Base-by-base conservation (phyloP, 1,140 invertebrate species). In the Acyrthosiphon pisum region DNA sequence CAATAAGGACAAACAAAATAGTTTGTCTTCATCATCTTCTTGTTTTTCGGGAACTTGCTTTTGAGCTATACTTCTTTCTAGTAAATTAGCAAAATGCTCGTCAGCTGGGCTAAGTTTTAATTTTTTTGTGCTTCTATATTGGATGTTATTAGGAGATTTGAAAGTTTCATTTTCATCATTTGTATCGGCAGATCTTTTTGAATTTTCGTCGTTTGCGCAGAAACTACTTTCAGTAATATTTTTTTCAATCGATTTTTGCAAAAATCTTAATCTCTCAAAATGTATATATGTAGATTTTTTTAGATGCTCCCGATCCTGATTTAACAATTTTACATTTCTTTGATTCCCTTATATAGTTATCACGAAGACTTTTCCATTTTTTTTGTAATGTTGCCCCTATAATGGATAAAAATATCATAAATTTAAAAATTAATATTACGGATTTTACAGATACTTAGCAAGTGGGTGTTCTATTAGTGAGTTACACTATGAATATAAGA, bases 361-460 rank as follows among this genome's bases (percentile, higher is more conserved):
- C 26, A 84, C 46, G 50, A 60, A 93, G 83, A 93, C 53, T 56
- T 56, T 81, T 84, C 30, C 87, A 84, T 84, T 93, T 83, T 56
- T 48, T 44, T 44, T 93, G 50, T 87, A 88, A 48, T 53, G 30
- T 88, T 93, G 22, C 46, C 26, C 7, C 41, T 93, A 87, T 26
- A 46, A 26, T n/a, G 81, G 81, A 41, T 44, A 30, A 26, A 84
- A 84, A n/a, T 93, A 89, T 93, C 26, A n/a, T n/a, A 35, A 88
- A 22, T 88, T 20, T 50, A 48, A 48, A 35, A 88, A 88, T 20
- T 35, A 88, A 50, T 88, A 50, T 48, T 88, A 20, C 46, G 11
- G 44, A n/a, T 88, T 88, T 76, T 91, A 56, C 91, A 94, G 93
- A 93, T 94, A 94, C 50, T 83, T 94, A 41, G 94, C 94, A 50